phyloP scores from a whole-genome alignment of 2,113 vertebrate species.

The Macquaria australasica region DNA sequence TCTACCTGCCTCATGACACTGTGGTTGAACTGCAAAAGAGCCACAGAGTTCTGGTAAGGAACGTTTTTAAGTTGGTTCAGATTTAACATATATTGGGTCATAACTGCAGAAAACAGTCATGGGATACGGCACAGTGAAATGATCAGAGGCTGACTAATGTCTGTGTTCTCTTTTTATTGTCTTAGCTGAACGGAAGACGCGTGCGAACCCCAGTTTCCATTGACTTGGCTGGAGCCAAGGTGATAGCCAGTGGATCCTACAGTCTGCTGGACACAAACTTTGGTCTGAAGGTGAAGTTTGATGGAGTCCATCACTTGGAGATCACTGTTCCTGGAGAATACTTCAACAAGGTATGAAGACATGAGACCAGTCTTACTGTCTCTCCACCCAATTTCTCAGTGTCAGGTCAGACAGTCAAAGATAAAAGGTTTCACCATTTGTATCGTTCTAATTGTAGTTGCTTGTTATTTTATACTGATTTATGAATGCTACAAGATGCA shows the following conservation, averaged over 20 bases:
- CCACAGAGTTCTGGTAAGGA: conserved; percentile 86
- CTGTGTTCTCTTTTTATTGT: neutral
- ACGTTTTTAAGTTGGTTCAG: neutral
- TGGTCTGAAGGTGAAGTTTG: conserved; percentile 89
- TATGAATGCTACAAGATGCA: neutral
- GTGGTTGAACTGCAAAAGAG: conserved; percentile 88
- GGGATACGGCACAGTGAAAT: neutral
- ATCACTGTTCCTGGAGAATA: conserved; percentile 90
- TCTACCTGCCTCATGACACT: conserved; percentile 81
- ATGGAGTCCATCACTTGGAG: conserved; percentile 89
- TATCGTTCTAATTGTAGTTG: neutral
- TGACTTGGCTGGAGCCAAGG: conserved; percentile 66
- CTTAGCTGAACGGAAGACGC: conserved; percentile 81
- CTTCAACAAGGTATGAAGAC: conserved; percentile 86
- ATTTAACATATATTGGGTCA: neutral
- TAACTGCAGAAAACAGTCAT: neutral
- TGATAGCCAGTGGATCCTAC: conserved; percentile 88
- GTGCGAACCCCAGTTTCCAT: conserved; percentile 84
- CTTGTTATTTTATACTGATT: neutral
- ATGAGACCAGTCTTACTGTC: neutral
- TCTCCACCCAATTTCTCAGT: neutral
- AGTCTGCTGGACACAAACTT: conserved; percentile 89
- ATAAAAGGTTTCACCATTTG: neutral
- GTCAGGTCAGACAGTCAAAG: neutral
- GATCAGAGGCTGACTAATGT: neutral